These are phyloP conservation scores for Acleris sparsana DNA, from an alignment of 2,888 invertebrate genomes.

Conservation along the genomic window DNA sequence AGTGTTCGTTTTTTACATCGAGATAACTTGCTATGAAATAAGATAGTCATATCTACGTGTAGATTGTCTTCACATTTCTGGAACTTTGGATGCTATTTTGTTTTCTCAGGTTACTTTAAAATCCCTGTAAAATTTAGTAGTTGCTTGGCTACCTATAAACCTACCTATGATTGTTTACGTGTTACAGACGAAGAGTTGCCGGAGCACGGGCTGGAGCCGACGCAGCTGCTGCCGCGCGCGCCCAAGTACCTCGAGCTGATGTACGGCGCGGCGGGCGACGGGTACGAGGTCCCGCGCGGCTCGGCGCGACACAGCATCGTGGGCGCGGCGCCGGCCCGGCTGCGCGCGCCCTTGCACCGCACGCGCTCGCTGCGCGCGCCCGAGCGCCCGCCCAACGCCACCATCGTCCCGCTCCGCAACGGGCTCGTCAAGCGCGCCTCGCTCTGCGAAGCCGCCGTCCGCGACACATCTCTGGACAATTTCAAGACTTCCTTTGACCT, in stretches of 20 bases:
- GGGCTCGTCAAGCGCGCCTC: slow-evolving; percentile 69
- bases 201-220: slow-evolving; percentile 73
- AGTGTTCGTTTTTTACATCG: too few relatives aligned
- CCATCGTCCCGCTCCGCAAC: slow-evolving; percentile 69
- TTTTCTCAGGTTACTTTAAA: too few relatives aligned
- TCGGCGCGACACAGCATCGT: slow-evolving; percentile 71
- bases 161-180: too few relatives aligned
- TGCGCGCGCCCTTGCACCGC: slow-evolving; percentile 62
- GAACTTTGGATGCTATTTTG: too few relatives aligned
- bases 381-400: slow-evolving; percentile 70
- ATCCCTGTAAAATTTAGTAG: too few relatives aligned
- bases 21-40: too few relatives aligned
- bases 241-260: slow-evolving; percentile 88
- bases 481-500: slow-evolving; percentile 79
- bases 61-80: too few relatives aligned
- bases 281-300: slow-evolving; percentile 85
- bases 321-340: slow-evolving; percentile 69
- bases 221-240: slow-evolving; percentile 63
- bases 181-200: slow-evolving; percentile 69
- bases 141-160: too few relatives aligned
- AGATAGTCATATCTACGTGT: too few relatives aligned
- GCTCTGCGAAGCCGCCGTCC: slow-evolving; percentile 57
- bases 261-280: slow-evolving; percentile 84
- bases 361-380: slow-evolving; percentile 65
- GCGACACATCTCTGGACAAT: slow-evolving; percentile 53